phyloP scores from a whole-genome alignment of 1,140 invertebrate genomes.

The Aethina tumida region DNA sequence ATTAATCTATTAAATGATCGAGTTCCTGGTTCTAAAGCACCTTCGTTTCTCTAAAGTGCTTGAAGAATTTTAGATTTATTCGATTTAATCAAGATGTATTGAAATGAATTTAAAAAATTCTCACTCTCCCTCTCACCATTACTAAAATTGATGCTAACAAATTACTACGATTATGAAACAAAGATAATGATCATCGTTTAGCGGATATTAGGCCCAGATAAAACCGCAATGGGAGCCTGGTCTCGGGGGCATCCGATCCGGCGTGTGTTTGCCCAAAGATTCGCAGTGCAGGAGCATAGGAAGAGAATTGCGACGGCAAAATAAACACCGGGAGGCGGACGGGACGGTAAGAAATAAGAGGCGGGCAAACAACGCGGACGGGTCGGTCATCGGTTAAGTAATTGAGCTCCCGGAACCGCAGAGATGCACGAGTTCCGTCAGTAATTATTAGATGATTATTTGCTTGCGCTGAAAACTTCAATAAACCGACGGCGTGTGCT shows the following conservation, averaged over 20 bases:
- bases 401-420: conserved; percentile 14
- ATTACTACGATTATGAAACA: too few species aligned
- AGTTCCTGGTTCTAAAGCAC: too few species aligned
- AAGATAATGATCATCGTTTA: too few species aligned
- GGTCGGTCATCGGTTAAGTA: conserved; percentile 24
- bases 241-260: conserved; percentile 6
- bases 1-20: too few species aligned
- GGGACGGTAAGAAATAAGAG: conserved; percentile 16
- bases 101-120: too few species aligned
- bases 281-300: conserved; percentile 4
- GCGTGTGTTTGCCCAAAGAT: conserved; percentile 14
- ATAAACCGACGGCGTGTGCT: conserved; percentile 4
- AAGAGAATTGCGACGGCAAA: conserved; percentile 10
- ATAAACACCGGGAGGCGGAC: conserved; percentile 5
- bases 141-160: too few species aligned
- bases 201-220: too few species aligned
- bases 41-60: too few species aligned
- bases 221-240: conserved; percentile 1
- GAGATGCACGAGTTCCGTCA: conserved; percentile 3
- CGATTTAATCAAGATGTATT: too few species aligned
- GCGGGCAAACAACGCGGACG: conserved; percentile 17
- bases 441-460: conserved; percentile 19
- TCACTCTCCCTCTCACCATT: too few species aligned
- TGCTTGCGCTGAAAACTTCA: conserved; percentile 9
- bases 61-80: too few species aligned